These are phyloP conservation scores for Echiichthys vipera DNA, from an alignment of 2,797 vertebrate species.

Conservation along the genomic window DNA sequence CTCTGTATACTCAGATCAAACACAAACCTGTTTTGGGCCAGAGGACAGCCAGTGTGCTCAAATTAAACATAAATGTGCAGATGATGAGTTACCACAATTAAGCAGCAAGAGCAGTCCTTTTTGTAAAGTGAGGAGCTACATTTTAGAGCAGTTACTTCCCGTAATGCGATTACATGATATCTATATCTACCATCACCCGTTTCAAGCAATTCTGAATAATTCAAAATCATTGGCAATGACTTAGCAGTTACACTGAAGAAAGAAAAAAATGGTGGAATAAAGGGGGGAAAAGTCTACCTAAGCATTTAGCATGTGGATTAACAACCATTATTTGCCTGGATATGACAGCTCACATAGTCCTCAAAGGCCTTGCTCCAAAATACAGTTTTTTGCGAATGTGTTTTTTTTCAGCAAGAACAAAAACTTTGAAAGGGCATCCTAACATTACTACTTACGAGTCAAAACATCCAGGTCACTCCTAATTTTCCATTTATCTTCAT, in stretches of 20 bases:
- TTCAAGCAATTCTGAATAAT: neutral
- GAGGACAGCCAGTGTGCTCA: neutral
- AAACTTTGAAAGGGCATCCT: constrained; percentile 1
- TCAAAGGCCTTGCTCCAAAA: neutral
- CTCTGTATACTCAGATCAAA: constrained; percentile 13
- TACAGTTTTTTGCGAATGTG: neutral
- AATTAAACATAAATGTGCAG: constrained; percentile 18
- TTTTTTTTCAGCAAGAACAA: neutral
- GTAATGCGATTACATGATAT: neutral
- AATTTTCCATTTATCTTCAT: constrained; percentile 16
- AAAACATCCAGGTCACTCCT: neutral
- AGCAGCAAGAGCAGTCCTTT: neutral
- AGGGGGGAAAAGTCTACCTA: neutral
- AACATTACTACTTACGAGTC: neutral
- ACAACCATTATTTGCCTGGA: neutral
- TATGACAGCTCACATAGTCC: neutral
- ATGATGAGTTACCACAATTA: neutral
- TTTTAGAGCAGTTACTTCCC: neutral
- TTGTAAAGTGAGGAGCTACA: neutral
- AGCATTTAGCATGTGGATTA: neutral
- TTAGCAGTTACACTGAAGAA: neutral
- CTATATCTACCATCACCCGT: neutral
- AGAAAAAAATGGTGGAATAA: neutral
- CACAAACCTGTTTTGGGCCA: neutral
- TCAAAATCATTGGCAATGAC: neutral